Evolutionary conservation across 2,797 vertebrate genomes (phyloP), one percentile per base, ranked within the genome.

Genomic region (Oreochromis mossambicus): DNA sequence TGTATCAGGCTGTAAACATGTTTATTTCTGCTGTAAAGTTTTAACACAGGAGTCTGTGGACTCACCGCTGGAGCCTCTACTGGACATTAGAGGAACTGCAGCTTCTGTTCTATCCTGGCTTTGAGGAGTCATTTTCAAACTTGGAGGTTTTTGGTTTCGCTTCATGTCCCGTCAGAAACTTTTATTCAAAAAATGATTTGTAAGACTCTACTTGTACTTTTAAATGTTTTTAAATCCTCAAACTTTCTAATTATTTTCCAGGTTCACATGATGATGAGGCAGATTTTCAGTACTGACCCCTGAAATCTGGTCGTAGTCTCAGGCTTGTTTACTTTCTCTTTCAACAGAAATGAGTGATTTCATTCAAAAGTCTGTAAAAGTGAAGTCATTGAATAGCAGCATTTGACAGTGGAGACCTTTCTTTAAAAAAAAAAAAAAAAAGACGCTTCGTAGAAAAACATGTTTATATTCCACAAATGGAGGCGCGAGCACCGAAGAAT

Each of bases 151-250:
- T 36, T 63, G 58, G 19, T 36, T 36, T 63, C 36, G 32, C 6
- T n/a, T n/a, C 6, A 0, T 2, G 2, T 63, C 32, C 17, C 1
- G 2, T 63, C 32, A 63, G 1, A 63, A 63, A 63, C 58, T 7
- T 63, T n/a, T 4, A 63, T 36, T 3, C 58, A 63, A 63, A 10
- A 0, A 36, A 63, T 68, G 63, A 41, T 24, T 68, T 14, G 36
- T 9, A 1, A 66, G 1, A 0, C 12, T 68, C 36, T 15, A 8
- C 36, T 66, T 66, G 34, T 38, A 0, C 19, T 66, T 38, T 66
- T 41, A 15, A 7, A 68, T 41, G 0, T 41, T 41, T 68, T 24
- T 68, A 3, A 41, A 41, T 41, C n/a, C 61, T 24, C 63, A 24
- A 15, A 68, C n/a, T 68, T 68, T 15, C 21, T 46, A 17, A 7